Conservation (phyloP, 2,888 invertebrate genomes). For the Cryptosula pallasiana region DNA sequence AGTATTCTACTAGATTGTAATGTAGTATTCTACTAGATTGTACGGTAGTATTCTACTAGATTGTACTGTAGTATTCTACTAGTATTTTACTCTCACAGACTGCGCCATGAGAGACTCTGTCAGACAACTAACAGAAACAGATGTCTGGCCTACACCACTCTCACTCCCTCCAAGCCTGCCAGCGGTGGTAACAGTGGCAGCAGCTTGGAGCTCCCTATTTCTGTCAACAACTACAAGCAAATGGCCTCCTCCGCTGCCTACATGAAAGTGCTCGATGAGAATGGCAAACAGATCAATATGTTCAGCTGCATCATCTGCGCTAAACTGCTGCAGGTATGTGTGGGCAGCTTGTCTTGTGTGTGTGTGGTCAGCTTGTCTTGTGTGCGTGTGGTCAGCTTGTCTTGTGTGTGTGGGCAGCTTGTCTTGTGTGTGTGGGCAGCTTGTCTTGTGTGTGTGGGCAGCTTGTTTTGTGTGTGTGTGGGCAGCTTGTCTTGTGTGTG, state of each 20-base stretch:
- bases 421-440: no score
- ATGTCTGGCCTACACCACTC: background rate
- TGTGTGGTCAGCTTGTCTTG: no score
- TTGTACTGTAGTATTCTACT: no score
- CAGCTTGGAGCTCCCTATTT: slow-evolving; percentile 10
- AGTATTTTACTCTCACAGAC: background rate
- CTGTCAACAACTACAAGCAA: slow-evolving; percentile 20
- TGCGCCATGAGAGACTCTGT: background rate
- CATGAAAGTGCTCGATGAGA: slow-evolving; percentile 22
- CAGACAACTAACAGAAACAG: background rate
- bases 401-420: no score
- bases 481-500: no score
- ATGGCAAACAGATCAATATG: slow-evolving; percentile 16
- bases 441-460: no score
- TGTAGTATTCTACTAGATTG: no score
- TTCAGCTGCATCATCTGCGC: slow-evolving; percentile 19
- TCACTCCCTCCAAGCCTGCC: background rate
- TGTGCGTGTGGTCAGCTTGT: no score
- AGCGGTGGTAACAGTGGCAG: background rate
- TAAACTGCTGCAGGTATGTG: slow-evolving; percentile 14
- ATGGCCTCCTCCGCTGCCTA: background rate
- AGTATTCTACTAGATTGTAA: no score
- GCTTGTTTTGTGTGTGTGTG: no score
- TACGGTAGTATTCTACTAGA: no score
- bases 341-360: no score